These are phyloP conservation scores for Ophion obscuratus DNA, from an alignment of 2,888 invertebrate genomes.

Conservation along the genomic window DNA sequence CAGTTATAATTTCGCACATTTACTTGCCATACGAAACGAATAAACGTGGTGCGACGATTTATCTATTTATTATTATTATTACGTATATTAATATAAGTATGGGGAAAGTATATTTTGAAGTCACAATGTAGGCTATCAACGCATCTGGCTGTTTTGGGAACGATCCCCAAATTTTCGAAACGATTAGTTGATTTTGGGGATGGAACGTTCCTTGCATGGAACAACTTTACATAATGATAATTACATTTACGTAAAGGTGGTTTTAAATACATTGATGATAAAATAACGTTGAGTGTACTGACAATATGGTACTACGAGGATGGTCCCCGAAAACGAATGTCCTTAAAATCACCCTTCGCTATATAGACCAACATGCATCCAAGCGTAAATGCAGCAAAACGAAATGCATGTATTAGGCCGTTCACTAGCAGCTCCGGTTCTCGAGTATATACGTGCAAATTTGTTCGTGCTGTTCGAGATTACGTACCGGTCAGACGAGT, in stretches of 20 bases:
- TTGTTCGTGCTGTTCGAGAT: conserved; percentile 3
- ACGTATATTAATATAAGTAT: not conserved
- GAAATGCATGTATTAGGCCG: conserved; percentile 25
- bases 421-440: conserved; percentile 24
- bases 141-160: too few species aligned
- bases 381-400: conserved; percentile 49
- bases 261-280: too few species aligned
- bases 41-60: conserved; percentile 36
- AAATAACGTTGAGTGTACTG: not conserved
- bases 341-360: not conserved
- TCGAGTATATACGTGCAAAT: conserved; percentile 30
- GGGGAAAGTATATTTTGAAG: not conserved
- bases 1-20: conserved; percentile 40
- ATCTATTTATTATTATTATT: not conserved
- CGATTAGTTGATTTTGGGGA: too few species aligned
- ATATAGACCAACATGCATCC: conserved; percentile 46
- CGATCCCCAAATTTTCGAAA: too few species aligned
- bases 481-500: conserved; percentile 36
- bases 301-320: not conserved
- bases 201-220: too few species aligned
- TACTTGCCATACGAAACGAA: conserved; percentile 38
- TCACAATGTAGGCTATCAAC: too few species aligned
- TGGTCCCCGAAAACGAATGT: not conserved
- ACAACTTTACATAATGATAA: too few species aligned
- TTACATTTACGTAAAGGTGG: too few species aligned